These are phyloP conservation scores for Heliconius charithonia DNA, from an alignment of 2,888 invertebrate species.

Conservation along the genomic window DNA sequence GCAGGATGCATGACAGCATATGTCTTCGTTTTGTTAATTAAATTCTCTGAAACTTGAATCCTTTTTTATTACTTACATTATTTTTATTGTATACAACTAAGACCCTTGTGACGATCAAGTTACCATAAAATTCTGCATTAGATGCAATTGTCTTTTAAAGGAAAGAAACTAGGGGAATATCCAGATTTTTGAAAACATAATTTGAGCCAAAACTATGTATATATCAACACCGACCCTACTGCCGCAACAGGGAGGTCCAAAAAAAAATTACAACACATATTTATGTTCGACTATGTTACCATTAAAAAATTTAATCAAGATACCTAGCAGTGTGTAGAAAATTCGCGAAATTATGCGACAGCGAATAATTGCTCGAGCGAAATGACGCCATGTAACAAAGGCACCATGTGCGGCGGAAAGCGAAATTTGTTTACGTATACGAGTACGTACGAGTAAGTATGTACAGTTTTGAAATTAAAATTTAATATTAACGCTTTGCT, in stretches of 20 bases:
- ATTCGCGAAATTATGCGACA: slow-evolving; percentile 33
- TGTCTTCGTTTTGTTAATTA: not conserved
- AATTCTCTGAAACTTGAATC: not conserved
- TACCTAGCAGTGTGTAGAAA: slow-evolving; percentile 26
- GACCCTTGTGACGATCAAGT: no score
- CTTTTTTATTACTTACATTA: no score
- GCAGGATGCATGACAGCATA: no score
- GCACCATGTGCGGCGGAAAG: slow-evolving; percentile 36
- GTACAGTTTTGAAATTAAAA: slow-evolving; percentile 33
- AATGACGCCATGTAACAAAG: slow-evolving; percentile 31
- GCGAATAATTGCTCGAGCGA: slow-evolving; percentile 35
- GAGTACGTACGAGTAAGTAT: not conserved
- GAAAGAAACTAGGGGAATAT: no score
- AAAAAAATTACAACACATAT: no score
- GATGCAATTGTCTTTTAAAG: no score
- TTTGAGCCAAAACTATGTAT: not conserved
- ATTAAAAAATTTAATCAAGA: slow-evolving; percentile 16
- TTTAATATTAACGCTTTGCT: slow-evolving; percentile 31
- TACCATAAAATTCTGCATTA: no score
- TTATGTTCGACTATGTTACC: not conserved
- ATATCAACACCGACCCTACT: not conserved
- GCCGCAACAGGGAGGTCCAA: no score
- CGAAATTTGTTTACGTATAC: slow-evolving; percentile 32
- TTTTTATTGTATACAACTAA: no score
- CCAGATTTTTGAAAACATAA: not conserved